These are phyloP conservation scores for Macroglossus sobrinus DNA, from an alignment of 2,113 vertebrate genomes.

Conservation along the genomic window DNA sequence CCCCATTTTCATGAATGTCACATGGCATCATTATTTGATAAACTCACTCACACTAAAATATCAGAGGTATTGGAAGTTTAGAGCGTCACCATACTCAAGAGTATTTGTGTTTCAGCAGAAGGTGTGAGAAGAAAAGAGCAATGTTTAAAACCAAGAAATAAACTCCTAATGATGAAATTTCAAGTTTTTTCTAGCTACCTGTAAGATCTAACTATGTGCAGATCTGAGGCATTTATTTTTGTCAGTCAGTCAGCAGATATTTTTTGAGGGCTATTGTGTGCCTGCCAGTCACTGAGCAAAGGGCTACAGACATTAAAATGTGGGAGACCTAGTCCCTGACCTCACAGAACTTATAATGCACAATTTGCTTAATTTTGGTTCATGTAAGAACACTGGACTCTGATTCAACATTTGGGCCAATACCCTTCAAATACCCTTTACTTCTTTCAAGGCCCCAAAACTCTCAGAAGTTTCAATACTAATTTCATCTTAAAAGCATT, in stretches of 20 bases:
- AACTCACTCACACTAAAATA: background rate
- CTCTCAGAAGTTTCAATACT: background rate
- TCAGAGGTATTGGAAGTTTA: background rate
- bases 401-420: conserved; percentile 16
- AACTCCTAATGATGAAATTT: background rate
- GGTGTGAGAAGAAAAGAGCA: background rate
- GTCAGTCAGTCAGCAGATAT: background rate
- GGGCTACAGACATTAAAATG: background rate
- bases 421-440: conserved; percentile 1
- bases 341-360: background rate
- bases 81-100: background rate
- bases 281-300: background rate
- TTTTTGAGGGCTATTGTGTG: background rate
- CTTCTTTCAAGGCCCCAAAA: background rate
- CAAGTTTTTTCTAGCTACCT: background rate
- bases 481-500: conserved; percentile 4
- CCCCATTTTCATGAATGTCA: background rate
- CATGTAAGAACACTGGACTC: background rate
- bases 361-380: background rate
- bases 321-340: background rate
- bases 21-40: background rate
- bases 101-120: conserved; percentile 8
- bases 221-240: background rate
- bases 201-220: background rate
- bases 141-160: conserved; percentile 3